These are phyloP conservation scores for Magallana nippona DNA, from an alignment of 2,888 invertebrate species.

Conservation along the genomic window DNA sequence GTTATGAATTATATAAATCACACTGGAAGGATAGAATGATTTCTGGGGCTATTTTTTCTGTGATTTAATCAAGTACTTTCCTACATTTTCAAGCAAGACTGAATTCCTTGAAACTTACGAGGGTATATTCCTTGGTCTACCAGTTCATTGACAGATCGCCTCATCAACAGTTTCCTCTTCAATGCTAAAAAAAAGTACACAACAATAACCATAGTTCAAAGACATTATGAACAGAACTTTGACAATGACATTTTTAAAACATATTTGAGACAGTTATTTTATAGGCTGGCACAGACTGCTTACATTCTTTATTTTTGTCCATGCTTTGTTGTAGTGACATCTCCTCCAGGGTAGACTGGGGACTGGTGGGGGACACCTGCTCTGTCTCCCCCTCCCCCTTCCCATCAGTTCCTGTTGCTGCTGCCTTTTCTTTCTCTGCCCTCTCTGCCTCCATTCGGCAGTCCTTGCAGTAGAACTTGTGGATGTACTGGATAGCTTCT, in stretches of 20 bases:
- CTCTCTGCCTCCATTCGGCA: constrained; percentile 74
- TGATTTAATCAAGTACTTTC: no score
- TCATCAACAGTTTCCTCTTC: constrained; percentile 96
- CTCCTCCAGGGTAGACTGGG: constrained; percentile 96
- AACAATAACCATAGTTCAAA: no score
- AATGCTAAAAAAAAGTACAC: constrained; percentile 85
- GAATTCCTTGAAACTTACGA: constrained; percentile 87
- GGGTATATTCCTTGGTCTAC: constrained; percentile 99
- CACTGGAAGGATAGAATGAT: no score
- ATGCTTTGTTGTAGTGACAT: constrained; percentile 94
- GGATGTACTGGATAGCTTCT: constrained; percentile 75
- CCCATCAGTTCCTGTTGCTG: constrained; percentile 49
- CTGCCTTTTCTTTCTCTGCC: constrained; percentile 64
- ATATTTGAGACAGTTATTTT: no score
- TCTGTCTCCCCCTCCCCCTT: constrained; percentile 44
- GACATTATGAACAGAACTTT: no score
- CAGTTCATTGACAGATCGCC: constrained; percentile 95
- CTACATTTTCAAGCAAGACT: not conserved
- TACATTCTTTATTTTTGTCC: constrained; percentile 99
- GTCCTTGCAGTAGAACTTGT: constrained; percentile 76
- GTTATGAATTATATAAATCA: not conserved
- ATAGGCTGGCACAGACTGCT: constrained; percentile 81
- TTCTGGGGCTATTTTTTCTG: no score
- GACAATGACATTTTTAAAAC: no score
- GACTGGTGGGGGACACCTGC: constrained; percentile 56